These are phyloP conservation scores for Pogonocichla stellata DNA, from an alignment of 2,113 vertebrate species.

Conservation along the genomic window DNA sequence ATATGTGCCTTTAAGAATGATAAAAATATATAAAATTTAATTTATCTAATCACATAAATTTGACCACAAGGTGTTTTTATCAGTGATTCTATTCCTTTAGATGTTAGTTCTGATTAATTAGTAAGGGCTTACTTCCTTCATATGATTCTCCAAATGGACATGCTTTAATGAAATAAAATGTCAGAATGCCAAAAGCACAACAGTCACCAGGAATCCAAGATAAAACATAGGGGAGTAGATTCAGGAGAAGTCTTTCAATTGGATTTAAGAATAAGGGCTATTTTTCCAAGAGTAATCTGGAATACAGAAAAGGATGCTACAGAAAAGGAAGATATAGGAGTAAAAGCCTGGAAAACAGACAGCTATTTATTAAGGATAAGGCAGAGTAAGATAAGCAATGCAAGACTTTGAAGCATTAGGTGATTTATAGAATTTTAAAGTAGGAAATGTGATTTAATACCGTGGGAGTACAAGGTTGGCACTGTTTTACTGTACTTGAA, in stretches of 20 bases:
- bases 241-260: neutral
- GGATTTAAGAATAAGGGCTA: neutral
- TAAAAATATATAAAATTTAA: neutral
- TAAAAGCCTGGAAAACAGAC: neutral
- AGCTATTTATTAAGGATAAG: neutral
- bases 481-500: neutral
- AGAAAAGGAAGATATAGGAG: neutral
- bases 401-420: neutral
- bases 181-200: neutral
- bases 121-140: neutral
- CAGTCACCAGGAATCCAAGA: accelerated
- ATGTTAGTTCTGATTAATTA: neutral
- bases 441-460: neutral
- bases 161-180: neutral
- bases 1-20: neutral
- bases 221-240: neutral
- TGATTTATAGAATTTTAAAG: neutral
- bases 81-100: neutral
- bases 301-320: neutral
- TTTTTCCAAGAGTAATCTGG: neutral
- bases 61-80: neutral
- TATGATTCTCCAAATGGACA: neutral
- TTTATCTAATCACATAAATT: neutral
- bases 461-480: neutral
- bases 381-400: neutral